Evolutionary conservation across 1,140 invertebrate species (phyloP).

Genomic region (Drosophila mauritiana): DNA sequence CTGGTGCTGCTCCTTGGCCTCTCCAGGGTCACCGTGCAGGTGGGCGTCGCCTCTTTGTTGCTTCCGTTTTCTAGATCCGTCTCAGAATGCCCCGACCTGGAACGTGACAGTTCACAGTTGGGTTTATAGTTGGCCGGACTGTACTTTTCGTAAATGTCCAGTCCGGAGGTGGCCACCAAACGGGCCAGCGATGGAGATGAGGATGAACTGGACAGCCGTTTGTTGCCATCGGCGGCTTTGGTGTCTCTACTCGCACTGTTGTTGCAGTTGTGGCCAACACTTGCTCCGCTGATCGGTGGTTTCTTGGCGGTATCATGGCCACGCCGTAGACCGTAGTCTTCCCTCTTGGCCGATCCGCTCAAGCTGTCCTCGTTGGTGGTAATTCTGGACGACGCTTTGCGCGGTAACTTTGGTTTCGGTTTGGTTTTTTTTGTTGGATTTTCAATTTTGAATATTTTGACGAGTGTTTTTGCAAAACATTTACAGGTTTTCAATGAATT

Average conservation of each 20-base stretch:
- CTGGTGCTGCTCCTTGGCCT: constrained; percentile 72
- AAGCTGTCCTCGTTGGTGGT: constrained; percentile 41
- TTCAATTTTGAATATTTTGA: constrained; percentile 20
- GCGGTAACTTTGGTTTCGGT: constrained; percentile 50
- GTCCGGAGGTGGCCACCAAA: constrained; percentile 81
- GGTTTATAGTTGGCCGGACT: constrained; percentile 84
- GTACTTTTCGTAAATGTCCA: constrained; percentile 84
- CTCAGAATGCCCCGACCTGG: constrained; percentile 79
- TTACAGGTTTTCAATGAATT: constrained; percentile 63
- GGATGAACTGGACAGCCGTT: constrained; percentile 78
- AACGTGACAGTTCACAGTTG: constrained; percentile 84
- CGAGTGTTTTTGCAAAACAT: constrained; percentile 52
- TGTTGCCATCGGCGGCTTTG: constrained; percentile 39
- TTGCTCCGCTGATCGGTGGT: constrained; percentile 47
- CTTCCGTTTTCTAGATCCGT: constrained; percentile 32
- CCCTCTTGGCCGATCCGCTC: constrained; percentile 32
- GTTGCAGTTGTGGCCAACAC: constrained; percentile 9
- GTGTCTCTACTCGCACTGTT: constrained; percentile 1
- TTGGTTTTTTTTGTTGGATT: constrained; percentile 22
- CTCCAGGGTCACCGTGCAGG: constrained; percentile 66
- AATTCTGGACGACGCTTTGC: constrained; percentile 41
- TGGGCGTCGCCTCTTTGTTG: constrained; percentile 17
- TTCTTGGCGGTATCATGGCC: constrained; percentile 39
- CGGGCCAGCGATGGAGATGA: constrained; percentile 83
- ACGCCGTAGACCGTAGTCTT: constrained; percentile 51